Base-by-base conservation (phyloP, 1,140 invertebrate genomes). In the Propsilocerus akamusi region DNA sequence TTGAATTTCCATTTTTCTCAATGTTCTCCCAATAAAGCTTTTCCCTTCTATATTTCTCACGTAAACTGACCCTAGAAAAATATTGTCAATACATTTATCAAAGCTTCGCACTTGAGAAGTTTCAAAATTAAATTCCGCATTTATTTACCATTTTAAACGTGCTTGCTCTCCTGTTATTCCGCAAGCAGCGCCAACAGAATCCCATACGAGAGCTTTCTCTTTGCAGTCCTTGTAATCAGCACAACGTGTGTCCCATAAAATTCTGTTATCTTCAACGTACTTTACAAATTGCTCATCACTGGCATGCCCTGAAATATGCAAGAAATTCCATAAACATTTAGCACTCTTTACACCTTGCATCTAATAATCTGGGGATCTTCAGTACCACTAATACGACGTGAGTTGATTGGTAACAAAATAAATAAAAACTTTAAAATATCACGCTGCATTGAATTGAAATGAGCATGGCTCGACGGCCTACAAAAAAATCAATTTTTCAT, bases 181-280 rank as follows among this genome's bases (percentile, higher is more conserved):
- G 11, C 34, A 41, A 41, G 34, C n/a, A 41, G 17, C 22, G 2
- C 34, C 34, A 41, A 41, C 34, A 7, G n/a, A 8, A 17, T 41
- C 34, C 34, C 34, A 41, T 20, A 41, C 34, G 10, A 41, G 34
- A 17, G 34, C 34, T 41, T 41, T 41, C 34, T 41, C 34, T 41
- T 41, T 41, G 10, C 34, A 41, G 22, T 41, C 34, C 22, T 41
- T 41, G 10, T 41, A 41, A 20, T 41, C 34, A 14, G 17, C 14
- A 41, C 34, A 41, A 20, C 34, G 12, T 17, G 34, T 41, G 14
- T 41, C 34, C 34, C 34, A 41, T 8, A 41, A 20, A 22, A 41
- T 41, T 17, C 8, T 8, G 22, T 41, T 41, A 17, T 41, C 22
- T 41, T 41, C 14, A 4, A 41, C 34, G 22, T 41, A 20, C 22